Evolutionary conservation across 37 sponge, comb jelly and placozoan species (phyloP), one percentile per base, ranked within the genome.

Genomic region (Chondrilla cf. caribensis): DNA sequence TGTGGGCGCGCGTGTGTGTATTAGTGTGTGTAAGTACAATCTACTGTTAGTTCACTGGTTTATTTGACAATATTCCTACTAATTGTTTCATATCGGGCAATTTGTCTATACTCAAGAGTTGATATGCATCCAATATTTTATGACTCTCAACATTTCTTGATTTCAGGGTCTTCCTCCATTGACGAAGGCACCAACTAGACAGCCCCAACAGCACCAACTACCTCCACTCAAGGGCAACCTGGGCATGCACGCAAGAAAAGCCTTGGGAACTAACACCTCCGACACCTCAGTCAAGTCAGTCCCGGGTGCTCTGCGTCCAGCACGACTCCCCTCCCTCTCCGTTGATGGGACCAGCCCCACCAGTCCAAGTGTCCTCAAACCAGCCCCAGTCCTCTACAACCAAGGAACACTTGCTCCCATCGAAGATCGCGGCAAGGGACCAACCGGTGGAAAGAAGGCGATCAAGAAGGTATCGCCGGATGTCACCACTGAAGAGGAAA

Each of bases 81-180:
- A n/a, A n/a, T n/a, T n/a, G n/a, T n/a, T n/a, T n/a, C n/a, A n/a
- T n/a, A n/a, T n/a, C n/a, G n/a, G n/a, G n/a, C n/a, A n/a, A n/a
- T n/a, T n/a, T n/a, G n/a, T n/a, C n/a, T n/a, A n/a, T n/a, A n/a
- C n/a, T n/a, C n/a, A n/a, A n/a, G n/a, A n/a, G n/a, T n/a, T n/a
- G n/a, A n/a, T n/a, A n/a, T n/a, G n/a, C n/a, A n/a, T n/a, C n/a
- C n/a, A n/a, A n/a, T n/a, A n/a, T n/a, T n/a, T n/a, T n/a, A n/a
- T n/a, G n/a, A n/a, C n/a, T n/a, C n/a, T n/a, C n/a, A n/a, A 39
- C 77, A 57, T 77, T 65, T 47, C 35, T 75, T 60, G 28, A 11
- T 65, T 38, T 0, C 77, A 92, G 92, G 92, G 92, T 54, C 84
- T 88, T 11, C 89, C 89, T 17, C 80, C 85, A 22, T 43, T 86